Evolutionary conservation across 1,140 invertebrate genomes (phyloP).

Genomic region (Pygmarrhopalites habei): DNA sequence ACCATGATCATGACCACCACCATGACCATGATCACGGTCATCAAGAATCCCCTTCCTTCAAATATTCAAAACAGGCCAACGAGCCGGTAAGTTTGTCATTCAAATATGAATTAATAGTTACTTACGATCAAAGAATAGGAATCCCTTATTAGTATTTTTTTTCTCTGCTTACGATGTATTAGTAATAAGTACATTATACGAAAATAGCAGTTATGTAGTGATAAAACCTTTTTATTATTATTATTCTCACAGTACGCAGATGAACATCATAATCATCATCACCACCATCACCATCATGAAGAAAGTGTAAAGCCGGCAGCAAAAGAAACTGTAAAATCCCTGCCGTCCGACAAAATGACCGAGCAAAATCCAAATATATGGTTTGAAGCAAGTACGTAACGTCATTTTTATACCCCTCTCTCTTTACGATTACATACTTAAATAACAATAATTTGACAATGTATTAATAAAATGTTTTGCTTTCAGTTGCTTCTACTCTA

Average conservation of each 20-base stretch:
- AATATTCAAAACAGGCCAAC: constrained; percentile 68
- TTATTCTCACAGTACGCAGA: too few species aligned
- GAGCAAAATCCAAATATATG: constrained; percentile 52
- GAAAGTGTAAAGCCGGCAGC: background rate
- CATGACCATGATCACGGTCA: constrained; percentile 35
- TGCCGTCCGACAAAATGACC: background rate
- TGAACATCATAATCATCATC: background rate
- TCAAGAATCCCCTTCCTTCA: constrained; percentile 58
- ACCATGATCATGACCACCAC: constrained; percentile 44
- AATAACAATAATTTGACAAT: too few species aligned
- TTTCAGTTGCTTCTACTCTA: constrained; percentile 80
- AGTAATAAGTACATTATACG: background rate
- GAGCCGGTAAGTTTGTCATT: constrained; percentile 25
- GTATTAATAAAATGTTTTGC: too few species aligned
- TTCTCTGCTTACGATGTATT: too few species aligned
- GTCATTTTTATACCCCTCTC: too few species aligned
- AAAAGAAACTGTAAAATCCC: background rate
- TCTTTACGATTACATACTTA: too few species aligned
- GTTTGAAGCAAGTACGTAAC: constrained; percentile 71
- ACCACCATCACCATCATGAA: background rate
- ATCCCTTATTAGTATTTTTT: too few species aligned
- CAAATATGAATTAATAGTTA: too few species aligned
- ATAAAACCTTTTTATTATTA: too few species aligned
- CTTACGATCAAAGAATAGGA: too few species aligned
- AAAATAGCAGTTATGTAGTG: too few species aligned